Percentiles rank a stretch among this genome's conserved stretches.
phyloP scores from a whole-genome alignment of 2,113 vertebrate species.

The Apaloderma vittatum region DNA sequence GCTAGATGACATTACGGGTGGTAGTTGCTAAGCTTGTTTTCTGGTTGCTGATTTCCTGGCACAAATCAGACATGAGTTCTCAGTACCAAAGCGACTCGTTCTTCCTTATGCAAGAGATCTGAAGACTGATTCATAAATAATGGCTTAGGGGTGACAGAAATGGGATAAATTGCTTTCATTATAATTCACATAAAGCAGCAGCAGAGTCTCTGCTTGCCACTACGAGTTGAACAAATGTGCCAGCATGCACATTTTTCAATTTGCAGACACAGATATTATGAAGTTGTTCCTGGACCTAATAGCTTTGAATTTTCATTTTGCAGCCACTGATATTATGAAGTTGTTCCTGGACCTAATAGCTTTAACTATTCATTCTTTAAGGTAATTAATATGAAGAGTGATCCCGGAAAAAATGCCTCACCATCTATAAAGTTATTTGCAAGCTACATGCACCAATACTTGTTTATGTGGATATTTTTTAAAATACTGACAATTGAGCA shows the following conservation, averaged over 20 bases:
- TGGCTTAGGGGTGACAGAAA: neutral
- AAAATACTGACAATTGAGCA: neutral
- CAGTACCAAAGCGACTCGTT: neutral
- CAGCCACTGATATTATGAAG: conserved; percentile 33
- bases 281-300: conserved; percentile 29
- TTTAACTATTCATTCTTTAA: conserved; percentile 22
- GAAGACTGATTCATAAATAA: conserved; percentile 51
- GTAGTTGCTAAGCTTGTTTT: conserved; percentile 29
- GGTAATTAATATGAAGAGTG: conserved; percentile 37
- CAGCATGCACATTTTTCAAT: conserved; percentile 14
- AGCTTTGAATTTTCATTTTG: neutral
- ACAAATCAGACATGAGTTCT: neutral
- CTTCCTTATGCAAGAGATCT: neutral
- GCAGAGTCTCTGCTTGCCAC: conserved; percentile 22
- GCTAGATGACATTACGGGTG: neutral
- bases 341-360: conserved; percentile 17
- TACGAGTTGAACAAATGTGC: conserved; percentile 29
- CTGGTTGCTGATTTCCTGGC: conserved; percentile 8
- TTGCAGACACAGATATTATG: conserved; percentile 28
- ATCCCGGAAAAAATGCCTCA: conserved; percentile 24
- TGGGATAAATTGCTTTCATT: conserved; percentile 33
- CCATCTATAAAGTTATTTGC: conserved; percentile 34
- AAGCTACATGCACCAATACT: conserved; percentile 29
- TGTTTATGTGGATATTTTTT: neutral
- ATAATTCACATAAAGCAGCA: conserved; percentile 48